Conservation (phyloP, 1,140 invertebrate genomes). For the Nylanderia fulva region DNA sequence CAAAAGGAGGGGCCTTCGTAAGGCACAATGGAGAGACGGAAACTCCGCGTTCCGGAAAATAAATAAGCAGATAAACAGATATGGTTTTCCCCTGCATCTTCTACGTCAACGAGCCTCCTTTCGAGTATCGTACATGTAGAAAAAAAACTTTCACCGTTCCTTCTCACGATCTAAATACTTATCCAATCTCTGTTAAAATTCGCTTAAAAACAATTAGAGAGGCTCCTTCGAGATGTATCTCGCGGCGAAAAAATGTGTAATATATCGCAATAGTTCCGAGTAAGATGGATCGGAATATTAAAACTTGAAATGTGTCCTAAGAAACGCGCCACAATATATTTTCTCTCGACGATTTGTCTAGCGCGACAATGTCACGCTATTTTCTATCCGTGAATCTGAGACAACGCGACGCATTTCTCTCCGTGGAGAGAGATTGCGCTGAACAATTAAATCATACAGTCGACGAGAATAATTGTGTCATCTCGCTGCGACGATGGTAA, state of each 20-base stretch:
- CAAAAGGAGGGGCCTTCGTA: neutral
- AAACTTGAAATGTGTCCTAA: neutral
- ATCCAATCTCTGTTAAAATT: neutral
- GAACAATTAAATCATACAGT: constrained; percentile 54
- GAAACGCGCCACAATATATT: neutral
- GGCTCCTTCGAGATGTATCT: neutral
- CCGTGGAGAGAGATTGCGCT: constrained; percentile 35
- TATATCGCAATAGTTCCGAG: neutral
- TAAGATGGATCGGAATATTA: neutral
- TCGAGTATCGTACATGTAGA: neutral
- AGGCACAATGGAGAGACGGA: neutral
- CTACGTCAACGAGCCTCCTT: constrained; percentile 7
- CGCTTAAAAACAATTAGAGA: neutral
- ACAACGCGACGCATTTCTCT: constrained; percentile 7
- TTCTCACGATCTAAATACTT: constrained; percentile 38
- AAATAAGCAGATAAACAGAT: neutral
- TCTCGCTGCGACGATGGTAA: neutral
- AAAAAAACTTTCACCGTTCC: constrained; percentile 46
- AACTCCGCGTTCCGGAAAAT: neutral
- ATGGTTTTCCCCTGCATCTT: neutral
- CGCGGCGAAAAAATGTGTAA: neutral
- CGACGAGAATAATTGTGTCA: constrained; percentile 35
- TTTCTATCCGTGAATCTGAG: neutral
- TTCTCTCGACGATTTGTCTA: constrained; percentile 15
- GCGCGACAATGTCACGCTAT: constrained; percentile 11